These are phyloP conservation scores for Coenobita brevimanus DNA, from an alignment of 1,140 invertebrate species.

Conservation along the genomic window DNA sequence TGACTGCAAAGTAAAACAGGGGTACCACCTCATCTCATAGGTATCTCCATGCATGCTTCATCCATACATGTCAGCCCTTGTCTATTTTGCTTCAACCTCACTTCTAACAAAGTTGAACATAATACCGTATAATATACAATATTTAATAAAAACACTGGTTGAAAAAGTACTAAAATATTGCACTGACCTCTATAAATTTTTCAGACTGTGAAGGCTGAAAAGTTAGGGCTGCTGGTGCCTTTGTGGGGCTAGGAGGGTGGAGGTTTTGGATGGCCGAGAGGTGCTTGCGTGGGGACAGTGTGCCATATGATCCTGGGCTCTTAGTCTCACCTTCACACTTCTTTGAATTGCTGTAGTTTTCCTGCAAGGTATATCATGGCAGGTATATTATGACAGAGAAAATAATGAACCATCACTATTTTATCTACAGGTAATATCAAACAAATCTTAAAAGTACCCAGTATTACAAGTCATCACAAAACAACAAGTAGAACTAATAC, in stretches of 20 bases:
- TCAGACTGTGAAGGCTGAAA: not conserved
- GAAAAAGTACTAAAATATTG: no score
- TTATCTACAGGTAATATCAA: no score
- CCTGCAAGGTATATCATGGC: constrained; percentile 23
- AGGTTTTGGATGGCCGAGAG: constrained; percentile 34
- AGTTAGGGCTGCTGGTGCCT: not conserved
- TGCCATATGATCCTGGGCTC: not conserved
- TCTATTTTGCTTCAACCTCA: no score
- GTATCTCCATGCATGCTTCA: no score
- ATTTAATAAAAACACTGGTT: no score
- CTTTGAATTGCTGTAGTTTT: constrained; percentile 32
- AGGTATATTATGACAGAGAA: not conserved
- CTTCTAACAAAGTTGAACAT: no score
- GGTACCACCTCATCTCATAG: no score
- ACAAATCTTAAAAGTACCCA: not conserved
- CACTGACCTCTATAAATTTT: no score
- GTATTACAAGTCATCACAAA: not conserved
- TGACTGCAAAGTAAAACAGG: no score
- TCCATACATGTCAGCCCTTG: no score
- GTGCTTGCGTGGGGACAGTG: constrained; percentile 34
- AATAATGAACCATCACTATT: no score
- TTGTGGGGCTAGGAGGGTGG: not conserved
- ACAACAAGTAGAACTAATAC: not conserved
- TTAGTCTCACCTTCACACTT: not conserved
- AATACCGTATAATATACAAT: no score